Percentiles rank a stretch among this genome's conserved stretches.
These are phyloP conservation scores for Siniperca undulata DNA, from an alignment of 2,797 vertebrate species.

Conservation along the genomic window DNA sequence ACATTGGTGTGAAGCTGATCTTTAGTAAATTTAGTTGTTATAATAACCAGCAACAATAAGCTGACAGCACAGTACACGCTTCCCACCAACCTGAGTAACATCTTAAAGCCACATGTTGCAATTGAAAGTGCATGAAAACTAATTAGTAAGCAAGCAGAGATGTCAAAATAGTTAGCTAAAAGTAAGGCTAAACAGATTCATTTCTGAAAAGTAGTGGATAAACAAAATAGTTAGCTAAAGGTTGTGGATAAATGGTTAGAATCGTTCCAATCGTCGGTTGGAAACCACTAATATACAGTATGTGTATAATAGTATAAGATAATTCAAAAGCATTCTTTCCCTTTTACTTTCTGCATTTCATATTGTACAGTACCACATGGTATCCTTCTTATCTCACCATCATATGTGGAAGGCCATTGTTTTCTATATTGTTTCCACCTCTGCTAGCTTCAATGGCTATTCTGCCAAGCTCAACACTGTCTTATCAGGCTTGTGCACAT, in stretches of 20 bases:
- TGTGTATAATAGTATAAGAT: neutral
- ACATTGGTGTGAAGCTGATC: neutral
- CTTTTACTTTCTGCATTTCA: neutral
- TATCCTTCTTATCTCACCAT: neutral
- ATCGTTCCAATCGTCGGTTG: neutral
- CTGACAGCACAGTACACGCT: too few relatives aligned
- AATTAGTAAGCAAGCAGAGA: neutral
- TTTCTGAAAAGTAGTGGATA: neutral
- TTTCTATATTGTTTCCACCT: conserved; percentile 7
- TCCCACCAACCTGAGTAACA: neutral
- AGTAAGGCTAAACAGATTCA: neutral
- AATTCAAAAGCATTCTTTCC: neutral
- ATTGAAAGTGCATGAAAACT: neutral
- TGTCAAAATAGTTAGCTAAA: neutral
- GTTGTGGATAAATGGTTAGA: too few relatives aligned
- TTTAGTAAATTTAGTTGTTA: neutral
- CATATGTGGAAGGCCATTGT: conserved; percentile 3
- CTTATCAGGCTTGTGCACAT: conserved; percentile 50
- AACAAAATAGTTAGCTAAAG: neutral
- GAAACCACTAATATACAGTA: neutral
- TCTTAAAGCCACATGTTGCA: neutral
- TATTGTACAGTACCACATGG: neutral
- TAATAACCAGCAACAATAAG: neutral
- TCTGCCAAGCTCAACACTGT: neutral
- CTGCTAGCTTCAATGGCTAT: neutral